These are phyloP conservation scores for Aphelocoma californica DNA, from an alignment of 2,797 vertebrate genomes.

Conservation along the genomic window DNA sequence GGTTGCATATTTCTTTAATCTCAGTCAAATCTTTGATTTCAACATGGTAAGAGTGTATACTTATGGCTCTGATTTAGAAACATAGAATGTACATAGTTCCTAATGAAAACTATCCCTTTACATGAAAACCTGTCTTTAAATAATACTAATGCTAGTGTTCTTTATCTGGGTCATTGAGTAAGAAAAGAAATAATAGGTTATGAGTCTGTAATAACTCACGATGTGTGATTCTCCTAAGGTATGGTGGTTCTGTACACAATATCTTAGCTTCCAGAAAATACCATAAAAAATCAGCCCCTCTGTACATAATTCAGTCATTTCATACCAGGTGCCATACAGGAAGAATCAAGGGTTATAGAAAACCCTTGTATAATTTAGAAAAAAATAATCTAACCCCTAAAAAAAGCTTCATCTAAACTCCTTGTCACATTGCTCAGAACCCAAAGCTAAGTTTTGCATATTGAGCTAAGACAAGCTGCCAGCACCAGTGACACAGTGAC, in stretches of 20 bases:
- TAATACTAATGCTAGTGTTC: not conserved
- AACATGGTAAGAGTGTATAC: not conserved
- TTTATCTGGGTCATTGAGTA: not conserved
- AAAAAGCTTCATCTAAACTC: not conserved
- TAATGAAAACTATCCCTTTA: not conserved
- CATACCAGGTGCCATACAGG: not conserved
- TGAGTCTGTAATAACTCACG: not conserved
- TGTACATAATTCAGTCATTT: not conserved
- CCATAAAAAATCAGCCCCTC: not conserved
- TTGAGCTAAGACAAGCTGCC: not conserved
- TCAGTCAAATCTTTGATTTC: not conserved
- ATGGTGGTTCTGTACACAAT: not conserved
- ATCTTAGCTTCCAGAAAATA: not conserved
- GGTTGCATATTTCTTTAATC: not conserved
- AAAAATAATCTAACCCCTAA: not conserved
- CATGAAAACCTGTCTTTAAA: not conserved
- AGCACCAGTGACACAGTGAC: not conserved
- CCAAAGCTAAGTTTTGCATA: not conserved
- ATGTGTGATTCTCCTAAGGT: not conserved
- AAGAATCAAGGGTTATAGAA: not conserved
- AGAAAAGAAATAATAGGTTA: not conserved
- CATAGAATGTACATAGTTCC: not conserved
- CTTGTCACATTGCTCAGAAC: not conserved
- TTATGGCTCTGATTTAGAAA: not conserved
- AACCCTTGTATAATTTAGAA: accelerated